Percentiles rank a stretch among this genome's conserved stretches.
Conservation (phyloP, 2,797 vertebrate genomes). For the Rhinogobio ventralis region DNA sequence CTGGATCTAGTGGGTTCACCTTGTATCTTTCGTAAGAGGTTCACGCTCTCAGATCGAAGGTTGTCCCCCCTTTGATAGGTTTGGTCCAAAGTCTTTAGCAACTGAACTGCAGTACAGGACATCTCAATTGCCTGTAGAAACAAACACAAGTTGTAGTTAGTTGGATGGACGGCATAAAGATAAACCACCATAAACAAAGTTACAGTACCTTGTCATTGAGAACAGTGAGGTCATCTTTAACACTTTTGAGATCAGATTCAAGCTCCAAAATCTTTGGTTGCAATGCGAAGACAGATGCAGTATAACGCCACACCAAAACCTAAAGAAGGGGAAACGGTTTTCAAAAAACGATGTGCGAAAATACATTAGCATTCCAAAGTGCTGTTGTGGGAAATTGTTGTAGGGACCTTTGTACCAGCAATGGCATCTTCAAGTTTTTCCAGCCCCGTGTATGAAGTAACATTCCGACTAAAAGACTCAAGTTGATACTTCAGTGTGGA, state of each 20-base stretch:
- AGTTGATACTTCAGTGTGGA: constrained; percentile 74
- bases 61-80: constrained; percentile 73
- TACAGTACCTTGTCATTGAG: constrained; percentile 82
- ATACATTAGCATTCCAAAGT: not conserved
- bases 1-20: constrained; percentile 69
- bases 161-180: not conserved
- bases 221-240: constrained; percentile 73
- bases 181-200: constrained; percentile 20
- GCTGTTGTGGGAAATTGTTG: not conserved
- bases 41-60: constrained; percentile 75
- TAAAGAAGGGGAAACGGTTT: constrained; percentile 53
- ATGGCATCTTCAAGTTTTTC: constrained; percentile 73
- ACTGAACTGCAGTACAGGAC: constrained; percentile 70
- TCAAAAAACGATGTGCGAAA: not conserved
- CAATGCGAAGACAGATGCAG: constrained; percentile 68
- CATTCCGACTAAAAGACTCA: constrained; percentile 64
- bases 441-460: constrained; percentile 69
- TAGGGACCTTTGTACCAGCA: constrained; percentile 77
- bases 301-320: constrained; percentile 68
- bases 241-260: constrained; percentile 72
- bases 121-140: constrained; percentile 74
- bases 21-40: constrained; percentile 73
- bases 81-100: constrained; percentile 73
- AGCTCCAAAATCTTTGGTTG: constrained; percentile 72
- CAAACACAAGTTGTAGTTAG: constrained; percentile 14